Evolutionary conservation across 2,113 vertebrate genomes (phyloP), one percentile per base, ranked within the genome.

Genomic region (Gavia stellata): DNA sequence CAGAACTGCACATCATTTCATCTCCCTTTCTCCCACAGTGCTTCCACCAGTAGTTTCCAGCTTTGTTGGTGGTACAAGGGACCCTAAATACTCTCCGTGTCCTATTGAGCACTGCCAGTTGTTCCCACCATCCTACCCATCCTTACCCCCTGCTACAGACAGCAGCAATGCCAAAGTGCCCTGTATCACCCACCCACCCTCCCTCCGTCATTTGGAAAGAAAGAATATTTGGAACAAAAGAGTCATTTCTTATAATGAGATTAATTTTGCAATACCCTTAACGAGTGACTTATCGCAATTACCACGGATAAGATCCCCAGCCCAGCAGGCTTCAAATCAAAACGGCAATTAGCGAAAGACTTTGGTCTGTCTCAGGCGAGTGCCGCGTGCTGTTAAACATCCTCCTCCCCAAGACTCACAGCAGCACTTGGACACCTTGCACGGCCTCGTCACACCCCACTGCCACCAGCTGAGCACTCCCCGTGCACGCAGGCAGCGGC

Each of bases 181-280:
- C 86, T 47, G 33, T 25, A 28, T 52, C 91, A 74, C 75, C 56
- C 91, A 74, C 75, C 63, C 90, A 73, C 24, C 28, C 80, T 14
- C 56, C 5, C 87, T 53, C 72, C 77, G 34, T 77, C 75, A 6
- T 42, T 49, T 75, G 91, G 50, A 36, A 50, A 66, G 77, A 93
- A 91, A 91, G 78, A 33, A 63, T 10, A 40, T 89, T 81, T 67
- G 65, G 91, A 91, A 89, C 91, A 96, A 92, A 91, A 33, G 53
- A 86, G 61, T 40, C 4, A 36, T 89, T 94, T 78, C 80, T 79
- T 71, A 14, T 94, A 81, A 95, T 89, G 81, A 97, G 97, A 95
- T 96, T 96, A 87, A 92, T 96, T 93, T 89, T 87, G 86, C 86
- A 94, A 89, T 62, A 78, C 88, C 84, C 94, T 91, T 81, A 94